Evolutionary conservation across 2,797 vertebrate species (phyloP), one percentile per base, ranked within the genome.

Genomic region (Buceros bicornis): DNA sequence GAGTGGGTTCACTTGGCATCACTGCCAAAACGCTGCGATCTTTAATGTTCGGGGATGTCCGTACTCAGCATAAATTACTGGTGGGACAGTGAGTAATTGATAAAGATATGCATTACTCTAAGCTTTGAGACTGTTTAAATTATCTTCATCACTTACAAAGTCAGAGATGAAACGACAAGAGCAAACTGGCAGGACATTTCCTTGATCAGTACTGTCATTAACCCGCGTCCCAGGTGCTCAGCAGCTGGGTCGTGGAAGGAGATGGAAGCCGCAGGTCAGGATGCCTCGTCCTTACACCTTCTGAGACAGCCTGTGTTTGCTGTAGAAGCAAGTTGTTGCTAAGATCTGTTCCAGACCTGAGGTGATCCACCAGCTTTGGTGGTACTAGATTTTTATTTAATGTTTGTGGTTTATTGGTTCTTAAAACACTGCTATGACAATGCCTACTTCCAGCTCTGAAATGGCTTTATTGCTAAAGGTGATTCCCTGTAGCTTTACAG

Each of bases 151-250:
- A 0, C 57, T 87, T 84, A 29, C 18, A 13, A 78, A 95, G 50
- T 64, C 48, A 29, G 73, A 82, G 77, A 29, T 54, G 45, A 88
- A 79, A n/a, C 0, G 4, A 48, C 45, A 47, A 79, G 61, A 79
- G 64, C 31, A 54, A 69, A 67, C 20, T 15, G 76, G 42, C 43
- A 31, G 3, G 8, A 2, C 76, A 20, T n/a, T 74, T 87, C 42
- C 73, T 65, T 58, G 57, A 42, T 48, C 67, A 67, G 40, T 79
- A 67, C 71, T 76, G 80, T 69, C 61, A 74, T 83, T 86, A 78
- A 72, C 88, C 61, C 31, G 82, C 2, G 1, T n/a, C 0, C 0
- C 0, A 0, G 11, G 33, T 65, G 64, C 64, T 77, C 67, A 42
- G 89, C 66, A 66, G 69, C 53, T 51, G 67, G 60, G 35, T 78